Conservation (phyloP, 1,140 invertebrate species). For the Macrobrachium nipponense region DNA sequence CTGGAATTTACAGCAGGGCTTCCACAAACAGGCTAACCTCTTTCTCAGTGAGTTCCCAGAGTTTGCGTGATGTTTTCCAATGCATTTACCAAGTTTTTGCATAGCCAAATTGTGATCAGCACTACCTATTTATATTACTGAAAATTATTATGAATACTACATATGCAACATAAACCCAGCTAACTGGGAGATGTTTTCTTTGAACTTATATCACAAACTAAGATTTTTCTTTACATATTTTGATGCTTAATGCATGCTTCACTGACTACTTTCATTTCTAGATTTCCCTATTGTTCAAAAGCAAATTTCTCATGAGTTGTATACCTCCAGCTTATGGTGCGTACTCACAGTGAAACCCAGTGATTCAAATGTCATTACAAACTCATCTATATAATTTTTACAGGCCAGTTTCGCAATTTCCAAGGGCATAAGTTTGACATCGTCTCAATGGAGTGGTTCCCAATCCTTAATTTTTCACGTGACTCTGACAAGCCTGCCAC, state of each 20-base stretch:
- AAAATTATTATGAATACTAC: no score
- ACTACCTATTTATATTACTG: neutral
- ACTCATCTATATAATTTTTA: neutral
- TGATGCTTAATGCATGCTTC: no score
- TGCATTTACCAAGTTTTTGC: no score
- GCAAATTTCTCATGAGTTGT: no score
- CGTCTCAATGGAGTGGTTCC: conserved; percentile 41
- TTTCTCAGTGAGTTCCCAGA: neutral
- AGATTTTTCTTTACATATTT: no score
- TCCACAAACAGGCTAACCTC: neutral
- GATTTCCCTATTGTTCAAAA: no score
- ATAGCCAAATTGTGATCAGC: no score
- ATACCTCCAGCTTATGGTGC: no score
- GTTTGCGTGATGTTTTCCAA: neutral
- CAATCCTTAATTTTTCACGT: conserved; percentile 17
- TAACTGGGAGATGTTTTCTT: neutral
- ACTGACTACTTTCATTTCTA: no score
- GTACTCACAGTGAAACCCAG: no score
- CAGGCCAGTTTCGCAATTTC: conserved; percentile 22
- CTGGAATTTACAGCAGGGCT: neutral
- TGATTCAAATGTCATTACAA: no score
- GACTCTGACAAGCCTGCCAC: neutral
- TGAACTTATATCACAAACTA: no score
- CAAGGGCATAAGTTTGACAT: neutral
- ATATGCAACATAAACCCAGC: neutral